Percentiles rank a stretch among this genome's conserved stretches.
phyloP scores from a whole-genome alignment of 2,888 invertebrate genomes.

The Mythimna lalbum region DNA sequence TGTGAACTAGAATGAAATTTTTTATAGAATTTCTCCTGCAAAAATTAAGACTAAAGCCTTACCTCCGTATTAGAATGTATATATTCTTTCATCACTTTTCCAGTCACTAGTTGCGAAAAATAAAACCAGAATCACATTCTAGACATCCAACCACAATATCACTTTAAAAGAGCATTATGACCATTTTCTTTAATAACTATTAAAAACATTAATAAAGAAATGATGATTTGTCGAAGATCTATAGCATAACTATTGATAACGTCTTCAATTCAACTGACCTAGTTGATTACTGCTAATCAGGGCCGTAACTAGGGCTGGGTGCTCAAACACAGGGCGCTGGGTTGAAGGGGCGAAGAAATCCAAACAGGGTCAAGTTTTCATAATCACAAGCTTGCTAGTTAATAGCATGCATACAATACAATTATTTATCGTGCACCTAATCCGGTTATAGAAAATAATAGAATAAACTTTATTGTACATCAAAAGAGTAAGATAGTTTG shows the following conservation, averaged over 20 bases:
- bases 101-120: not conserved
- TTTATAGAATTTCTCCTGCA: too few relatives aligned
- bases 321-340: too few relatives aligned
- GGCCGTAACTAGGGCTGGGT: too few relatives aligned
- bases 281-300: not conserved
- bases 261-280: conserved; percentile 7
- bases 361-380: too few relatives aligned
- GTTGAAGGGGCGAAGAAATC: too few relatives aligned
- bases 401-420: too few relatives aligned
- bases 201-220: not conserved
- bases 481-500: too few relatives aligned
- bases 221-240: not conserved
- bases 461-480: too few relatives aligned
- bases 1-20: not conserved
- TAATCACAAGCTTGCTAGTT: too few relatives aligned
- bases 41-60: not conserved
- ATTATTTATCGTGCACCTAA: too few relatives aligned
- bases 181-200: not conserved
- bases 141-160: not conserved
- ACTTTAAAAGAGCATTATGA: too few relatives aligned
- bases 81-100: not conserved
- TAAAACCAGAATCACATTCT: not conserved
- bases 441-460: too few relatives aligned
- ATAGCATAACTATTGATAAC: not conserved
- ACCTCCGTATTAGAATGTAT: conserved; percentile 1